Conservation (phyloP, 2,113 vertebrate genomes). For the Phrynocephalus versicolor region DNA sequence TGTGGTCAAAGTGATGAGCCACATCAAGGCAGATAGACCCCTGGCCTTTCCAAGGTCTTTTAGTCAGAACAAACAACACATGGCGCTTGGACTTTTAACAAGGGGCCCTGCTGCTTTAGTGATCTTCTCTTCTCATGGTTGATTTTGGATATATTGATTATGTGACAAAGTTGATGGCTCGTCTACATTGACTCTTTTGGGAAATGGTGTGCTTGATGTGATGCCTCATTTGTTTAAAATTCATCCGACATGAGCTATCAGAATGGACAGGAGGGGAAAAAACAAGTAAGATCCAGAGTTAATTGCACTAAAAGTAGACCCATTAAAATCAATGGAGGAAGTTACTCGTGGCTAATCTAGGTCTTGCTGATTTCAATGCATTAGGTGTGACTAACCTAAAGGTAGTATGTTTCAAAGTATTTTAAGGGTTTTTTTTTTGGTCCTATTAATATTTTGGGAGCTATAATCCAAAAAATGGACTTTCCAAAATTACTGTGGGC, state of each 20-base stretch:
- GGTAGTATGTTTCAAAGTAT: not conserved
- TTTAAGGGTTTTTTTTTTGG: too few species aligned
- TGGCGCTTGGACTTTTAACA: constrained; percentile 42
- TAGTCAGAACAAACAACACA: constrained; percentile 38
- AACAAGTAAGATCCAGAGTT: not conserved
- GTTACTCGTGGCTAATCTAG: not conserved
- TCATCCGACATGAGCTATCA: constrained; percentile 27
- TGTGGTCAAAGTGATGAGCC: constrained; percentile 28
- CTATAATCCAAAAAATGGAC: too few species aligned
- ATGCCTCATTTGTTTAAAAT: constrained; percentile 35
- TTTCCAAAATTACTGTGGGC: too few species aligned
- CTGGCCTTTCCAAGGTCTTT: constrained; percentile 64
- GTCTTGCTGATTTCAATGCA: too few species aligned
- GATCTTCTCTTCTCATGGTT: constrained; percentile 40
- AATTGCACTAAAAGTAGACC: not conserved
- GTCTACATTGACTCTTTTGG: constrained; percentile 37
- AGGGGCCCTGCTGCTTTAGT: constrained; percentile 54
- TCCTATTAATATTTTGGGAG: too few species aligned
- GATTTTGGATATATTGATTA: constrained; percentile 64
- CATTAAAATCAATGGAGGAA: not conserved
- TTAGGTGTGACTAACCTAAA: not conserved
- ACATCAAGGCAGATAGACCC: not conserved
- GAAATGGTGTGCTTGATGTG: constrained; percentile 69
- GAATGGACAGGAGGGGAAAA: constrained; percentile 2
- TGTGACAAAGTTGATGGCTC: constrained; percentile 65